Base-by-base conservation (phyloP, 2,888 invertebrate genomes). In the Leptogaster cylindrica region DNA sequence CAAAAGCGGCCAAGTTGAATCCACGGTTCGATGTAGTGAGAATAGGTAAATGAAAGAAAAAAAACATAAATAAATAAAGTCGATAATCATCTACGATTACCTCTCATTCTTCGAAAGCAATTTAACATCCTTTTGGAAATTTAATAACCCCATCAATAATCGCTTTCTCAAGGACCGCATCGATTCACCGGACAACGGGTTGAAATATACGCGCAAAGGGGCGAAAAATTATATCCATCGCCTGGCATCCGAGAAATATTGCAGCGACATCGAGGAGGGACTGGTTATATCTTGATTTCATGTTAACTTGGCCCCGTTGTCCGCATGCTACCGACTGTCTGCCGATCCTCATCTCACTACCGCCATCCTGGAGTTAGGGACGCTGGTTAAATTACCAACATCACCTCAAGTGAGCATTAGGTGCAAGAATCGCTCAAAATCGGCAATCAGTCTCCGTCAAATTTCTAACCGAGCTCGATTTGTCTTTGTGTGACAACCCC, bases 51-150 rank as follows among this genome's bases (percentile, higher is more conserved):
- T 61, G 61, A 28, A 16, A 28, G 41, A 46, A 36, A 12, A 25
- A 41, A 71, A n/a, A n/a, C n/a, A n/a, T n/a, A n/a, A n/a, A n/a
- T n/a, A n/a, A 71, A 72, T 73, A 72, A 69, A 70, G 66, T 65
- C 67, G 72, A 71, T 73, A 71, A 72, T 73, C 71, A 72, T 72
- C 72, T 70, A 65, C 71, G 67, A 70, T 68, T 70, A 69, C 71
- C 68, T 71, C 70, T 70, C 71, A 70, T 70, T 71, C 70, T 70
- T 70, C 68, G 67, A 70, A 70, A 68, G 70, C 72, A 70, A 68
- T 71, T 73, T 73, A 71, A 72, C 73, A 72, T 73, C 72, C 73
- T 73, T 73, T 72, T 72, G 73, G 73, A 73, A 73, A 73, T 70
- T 73, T 72, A 73, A 73, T 73, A 73, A 71, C 72, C 70, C 69